Evolutionary conservation across 2,797 vertebrate genomes (phyloP).

Genomic region (Xenopus petersii): DNA sequence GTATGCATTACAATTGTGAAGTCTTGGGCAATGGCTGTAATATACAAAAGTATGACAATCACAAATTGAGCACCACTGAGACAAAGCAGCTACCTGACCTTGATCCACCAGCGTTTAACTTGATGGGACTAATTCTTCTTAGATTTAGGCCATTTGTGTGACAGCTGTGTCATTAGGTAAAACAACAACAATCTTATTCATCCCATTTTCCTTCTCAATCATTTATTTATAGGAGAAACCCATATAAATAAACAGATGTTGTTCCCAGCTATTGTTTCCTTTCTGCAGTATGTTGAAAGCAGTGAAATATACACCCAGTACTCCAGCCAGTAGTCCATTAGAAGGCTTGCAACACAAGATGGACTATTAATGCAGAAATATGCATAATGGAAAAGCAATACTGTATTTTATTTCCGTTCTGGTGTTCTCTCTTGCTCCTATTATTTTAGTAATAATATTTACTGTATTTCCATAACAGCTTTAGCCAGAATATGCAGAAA

Average conservation of each 20-base stretch:
- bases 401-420: too few relatives aligned
- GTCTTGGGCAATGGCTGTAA: neutral
- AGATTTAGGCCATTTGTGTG: slow-evolving; percentile 9
- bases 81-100: neutral
- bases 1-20: neutral
- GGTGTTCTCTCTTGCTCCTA: too few relatives aligned
- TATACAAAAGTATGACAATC: neutral
- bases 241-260: slow-evolving; percentile 9
- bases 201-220: slow-evolving; percentile 29
- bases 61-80: neutral
- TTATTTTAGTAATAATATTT: too few relatives aligned
- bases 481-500: too few relatives aligned
- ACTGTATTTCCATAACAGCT: too few relatives aligned
- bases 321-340: neutral
- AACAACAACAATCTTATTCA: slow-evolving; percentile 24
- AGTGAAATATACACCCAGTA: slow-evolving; percentile 5
- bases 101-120: neutral
- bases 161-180: slow-evolving; percentile 3
- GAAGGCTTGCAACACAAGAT: neutral
- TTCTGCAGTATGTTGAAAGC: neutral
- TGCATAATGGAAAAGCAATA: too few relatives aligned
- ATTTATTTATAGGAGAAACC: slow-evolving; percentile 26
- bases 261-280: slow-evolving; percentile 11
- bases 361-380: too few relatives aligned
- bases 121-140: slow-evolving; percentile 1